phyloP scores from a whole-genome alignment of 2,888 invertebrate species.

The Podotricha telesiphe region DNA sequence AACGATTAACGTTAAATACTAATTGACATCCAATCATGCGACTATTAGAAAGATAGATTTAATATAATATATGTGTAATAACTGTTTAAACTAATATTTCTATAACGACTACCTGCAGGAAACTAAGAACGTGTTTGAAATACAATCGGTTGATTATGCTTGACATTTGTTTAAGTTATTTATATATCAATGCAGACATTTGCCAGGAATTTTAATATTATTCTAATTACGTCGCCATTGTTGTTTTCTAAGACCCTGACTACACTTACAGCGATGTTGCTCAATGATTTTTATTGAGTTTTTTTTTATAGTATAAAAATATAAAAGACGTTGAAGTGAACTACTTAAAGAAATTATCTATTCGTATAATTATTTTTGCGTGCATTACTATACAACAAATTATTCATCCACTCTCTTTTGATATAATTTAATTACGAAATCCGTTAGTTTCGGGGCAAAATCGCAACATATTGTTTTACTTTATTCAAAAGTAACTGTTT shows the following conservation, averaged over 20 bases:
- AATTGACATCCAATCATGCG: too few species aligned
- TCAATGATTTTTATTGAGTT: background rate
- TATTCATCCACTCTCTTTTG: too few species aligned
- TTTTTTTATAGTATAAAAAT: too few species aligned
- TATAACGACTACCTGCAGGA: conserved; percentile 24
- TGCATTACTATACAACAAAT: too few species aligned
- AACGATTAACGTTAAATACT: too few species aligned
- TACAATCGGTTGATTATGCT: conserved; percentile 15
- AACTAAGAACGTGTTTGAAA: conserved; percentile 26
- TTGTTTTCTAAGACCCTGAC: conserved; percentile 6
- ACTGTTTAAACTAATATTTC: conserved; percentile 3
- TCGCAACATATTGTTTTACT: too few species aligned
- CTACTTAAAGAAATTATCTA: too few species aligned
- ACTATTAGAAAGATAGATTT: background rate
- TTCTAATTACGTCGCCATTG: conserved; percentile 10
- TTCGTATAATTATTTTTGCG: too few species aligned
- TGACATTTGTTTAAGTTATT: conserved; percentile 25
- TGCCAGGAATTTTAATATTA: conserved; percentile 19
- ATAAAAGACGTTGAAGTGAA: too few species aligned
- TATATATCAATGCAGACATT: conserved; percentile 19
- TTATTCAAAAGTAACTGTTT: too few species aligned
- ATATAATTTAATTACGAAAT: too few species aligned
- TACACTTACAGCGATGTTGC: background rate
- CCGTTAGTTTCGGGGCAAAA: too few species aligned
- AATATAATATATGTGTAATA: background rate